Base-by-base conservation (phyloP, 1,140 invertebrate genomes). In the Neodiprion lecontei region DNA sequence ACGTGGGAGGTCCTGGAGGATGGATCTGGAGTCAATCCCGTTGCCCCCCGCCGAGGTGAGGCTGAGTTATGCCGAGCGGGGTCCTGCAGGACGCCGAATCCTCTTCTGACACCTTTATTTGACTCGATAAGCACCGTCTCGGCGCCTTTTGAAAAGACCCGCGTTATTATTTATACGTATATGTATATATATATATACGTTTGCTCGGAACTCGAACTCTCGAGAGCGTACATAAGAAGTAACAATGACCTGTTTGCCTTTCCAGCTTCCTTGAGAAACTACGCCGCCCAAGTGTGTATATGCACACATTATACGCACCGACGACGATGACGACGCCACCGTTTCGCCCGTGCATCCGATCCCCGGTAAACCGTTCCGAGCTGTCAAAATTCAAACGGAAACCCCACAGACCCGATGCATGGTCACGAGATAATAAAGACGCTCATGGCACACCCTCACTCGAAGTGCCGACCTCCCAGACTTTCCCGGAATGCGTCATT, bases 1-100 rank as follows among this genome's bases (percentile, higher is more conserved):
- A 50, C 76, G 68, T 77, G 76, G 76, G 76, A 77, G 76, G 76
- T 77, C 76, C 66, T 11, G 11, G 11, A 61, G 11, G 53, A n/a
- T 11, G n/a, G 53, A 61, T 71, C 10, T 50, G 10, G 67, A 23
- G 67, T 47, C 67, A 47, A 69, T 69, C 67, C 17, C 10, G 67
- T 47, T 28, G 2, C 21, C 70, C 70, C 70, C 70, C 21, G 70
- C 70, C 70, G 70, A 8, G 4, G 21, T 4, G 1, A n/a, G 53
- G n/a, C 53, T 11, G 53, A 61, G 53, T 40, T 40, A 40, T 40
- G 53, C n/a, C 53, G 53, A 61, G 53, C 28, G 28, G 28, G 28
- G 28, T 40, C 28, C 28, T 40, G 28, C 28, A 40, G 28, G 28
- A 40, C 28, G 28, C 53, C 53, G 53, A 61, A 61, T 61, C 53